Base-by-base conservation (phyloP, 2,113 vertebrate genomes). In the Condylura cristata region DNA sequence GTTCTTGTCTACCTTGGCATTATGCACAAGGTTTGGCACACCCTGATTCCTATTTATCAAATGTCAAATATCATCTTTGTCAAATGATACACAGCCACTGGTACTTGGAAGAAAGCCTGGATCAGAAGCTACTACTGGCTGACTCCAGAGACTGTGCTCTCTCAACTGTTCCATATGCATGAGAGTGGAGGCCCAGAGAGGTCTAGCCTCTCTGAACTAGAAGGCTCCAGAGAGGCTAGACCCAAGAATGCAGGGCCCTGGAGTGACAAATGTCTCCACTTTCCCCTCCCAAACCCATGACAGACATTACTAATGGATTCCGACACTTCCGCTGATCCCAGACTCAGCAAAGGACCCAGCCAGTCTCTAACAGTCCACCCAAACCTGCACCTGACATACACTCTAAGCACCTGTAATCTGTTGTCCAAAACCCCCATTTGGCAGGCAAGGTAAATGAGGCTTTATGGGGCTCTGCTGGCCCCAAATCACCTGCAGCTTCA, bases 271-370 rank as follows among this genome's bases (percentile, higher is more conserved):
- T 4, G 61, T 60, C 30, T 32, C 0, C 0, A 8, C 26, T 46
- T 20, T 51, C 37, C 65, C 37, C 18, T 26, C 39, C 53, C 34
- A 6, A 1, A 13, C 18, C 82, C 41, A 1, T 0, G 5, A 48
- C 92, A 96, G 92, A 78, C 71, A 78, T 94, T 37, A 39, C 58
- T 82, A 60, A 37, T 37, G 30, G 66, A 82, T 53, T 56, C 16
- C 65, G 24, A 22, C 51, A 90, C 51, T 37, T 18, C 56, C 93
- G 72, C 14, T 12, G 66, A 93, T 48, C 61, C 22, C 83, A 76
- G 87, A 26, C 65, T 63, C n/a, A 8, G 32, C 30, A 63, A 32
- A 39, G 56, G 24, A 1, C 34, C 32, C 41, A n/a, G 39, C 22
- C 46, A 61, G 56, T 74, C 61, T 84, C 53, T 37, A 60, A 84